Base-by-base conservation (phyloP, 2,797 vertebrate species). In the Psittacula echo region DNA sequence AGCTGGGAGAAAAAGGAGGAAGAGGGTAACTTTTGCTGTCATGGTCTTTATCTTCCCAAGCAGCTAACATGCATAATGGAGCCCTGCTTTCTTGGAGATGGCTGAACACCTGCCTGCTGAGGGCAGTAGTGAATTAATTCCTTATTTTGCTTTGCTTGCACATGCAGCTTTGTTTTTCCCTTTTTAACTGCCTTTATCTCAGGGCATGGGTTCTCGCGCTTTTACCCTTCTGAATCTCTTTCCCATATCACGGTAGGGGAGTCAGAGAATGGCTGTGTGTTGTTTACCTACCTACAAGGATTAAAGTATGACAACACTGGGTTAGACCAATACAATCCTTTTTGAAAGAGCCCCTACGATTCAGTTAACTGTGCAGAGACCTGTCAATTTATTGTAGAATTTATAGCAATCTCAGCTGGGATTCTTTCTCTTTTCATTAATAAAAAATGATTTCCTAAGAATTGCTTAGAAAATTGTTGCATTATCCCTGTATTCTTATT, bases 141-240 rank as follows among this genome's bases (percentile, higher is more conserved):
- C 24, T 76, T 58, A 21, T 74, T 91, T 87, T 84, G 9, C 9
- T 47, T 86, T 84, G 11, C 13, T 79, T 71, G 7, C 30, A 34
- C 2, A 4, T 54, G 5, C 26, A 84, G 7, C 16, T 84, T 76
- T 70, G 12, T 47, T n/a, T 51, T 92, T 68, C 27, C 14, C 30
- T 62, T 70, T 71, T 42, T 47, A 81, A 54, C 5, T 14, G 18
- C 11, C 30, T 67, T 27, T 71, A n/a, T 70, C 22, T 89, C 47
- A 86, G 22, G 3, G 2, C 10, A 73, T 0, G 2, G 3, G 0
- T 29, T 90, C 75, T 83, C 5, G 0, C 6, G 23, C 34, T 85
- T 87, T 72, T n/a, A 92, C 11, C 3, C 22, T 79, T 54, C 39
- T 5, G 24, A 71, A 41, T 67, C 11, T 32, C 44, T 94, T 34